Base-by-base conservation (phyloP, 2,888 invertebrate genomes). In the Hybos culiciformis region DNA sequence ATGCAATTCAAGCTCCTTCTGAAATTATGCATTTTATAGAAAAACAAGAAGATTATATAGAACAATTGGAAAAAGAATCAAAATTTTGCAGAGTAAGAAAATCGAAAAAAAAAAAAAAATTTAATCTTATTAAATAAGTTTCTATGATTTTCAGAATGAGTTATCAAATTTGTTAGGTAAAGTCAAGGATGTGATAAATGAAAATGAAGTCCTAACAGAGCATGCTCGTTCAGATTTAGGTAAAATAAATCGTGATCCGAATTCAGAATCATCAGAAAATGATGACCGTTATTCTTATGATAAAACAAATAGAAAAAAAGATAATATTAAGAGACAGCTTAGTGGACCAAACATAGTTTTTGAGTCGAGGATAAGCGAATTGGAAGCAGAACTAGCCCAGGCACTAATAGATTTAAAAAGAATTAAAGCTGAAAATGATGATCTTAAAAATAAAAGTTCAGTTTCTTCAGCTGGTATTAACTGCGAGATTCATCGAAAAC, bases 11-110 rank as follows among this genome's bases (percentile, higher is more conserved):
- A 61, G 53, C 76, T 54, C 67, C 80, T 53, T 60, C 79, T 12
- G 86, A 87, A 59, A 71, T 87, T 36, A 72, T 83, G 61, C 75
- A 78, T 53, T 87, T 85, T 56, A 83, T 87, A 38, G 83, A 86
- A 62, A 78, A 83, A 48, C 87, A 88, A 54, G 87, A 87, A 56
- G 85, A 85, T 54, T 87, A 88, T 56, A 87, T 88, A 39, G 83
- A 86, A 49, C 87, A 88, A 59, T 61, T 88, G 40, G 87, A 88
- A 60, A 75, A 81, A 52, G 87, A 88, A 67, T 85, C 86, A 31
- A 80, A 81, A 55, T 85, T 83, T 57, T 87, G 86, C 59, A 75
- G 83, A 65, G 79, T 79, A 61, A 17, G 20, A 33, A 39, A 17
- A 31, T 15, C 1, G 23, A 34, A 44, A 39, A 14, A 26, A 21